Evolutionary conservation across 2,797 vertebrate genomes (phyloP).

Genomic region (Champsocephalus esox): DNA sequence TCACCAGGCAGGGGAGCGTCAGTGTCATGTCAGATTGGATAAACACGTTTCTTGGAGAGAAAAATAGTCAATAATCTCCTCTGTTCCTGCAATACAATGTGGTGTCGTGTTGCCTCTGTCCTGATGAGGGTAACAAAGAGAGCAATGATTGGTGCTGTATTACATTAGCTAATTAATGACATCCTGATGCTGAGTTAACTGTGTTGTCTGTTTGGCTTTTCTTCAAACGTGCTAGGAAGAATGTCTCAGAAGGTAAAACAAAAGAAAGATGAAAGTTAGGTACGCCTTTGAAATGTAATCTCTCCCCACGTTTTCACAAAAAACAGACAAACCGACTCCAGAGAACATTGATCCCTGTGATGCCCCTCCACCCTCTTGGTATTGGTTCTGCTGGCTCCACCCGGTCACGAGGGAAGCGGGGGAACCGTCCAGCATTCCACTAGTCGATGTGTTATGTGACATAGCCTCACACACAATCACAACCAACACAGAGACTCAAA

Average conservation of each 20-base stretch:
- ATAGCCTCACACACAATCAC: slow-evolving; percentile 69
- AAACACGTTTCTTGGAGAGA: slow-evolving; percentile 55
- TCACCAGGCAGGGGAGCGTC: slow-evolving; percentile 44
- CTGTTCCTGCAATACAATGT: slow-evolving; percentile 31
- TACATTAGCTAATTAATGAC: slow-evolving; percentile 63
- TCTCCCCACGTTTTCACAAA: slow-evolving; percentile 14
- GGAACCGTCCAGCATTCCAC: slow-evolving; percentile 66
- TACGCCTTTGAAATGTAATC: slow-evolving; percentile 15
- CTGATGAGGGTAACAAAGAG: slow-evolving; percentile 33
- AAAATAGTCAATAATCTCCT: slow-evolving; percentile 49
- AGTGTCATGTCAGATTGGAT: slow-evolving; percentile 53
- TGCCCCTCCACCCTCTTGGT: slow-evolving; percentile 53
- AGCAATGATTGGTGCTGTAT: slow-evolving; percentile 33
- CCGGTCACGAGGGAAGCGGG: slow-evolving; percentile 48
- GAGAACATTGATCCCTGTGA: slow-evolving; percentile 42
- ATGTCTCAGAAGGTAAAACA: slow-evolving; percentile 16
- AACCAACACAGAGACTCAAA: slow-evolving; percentile 44
- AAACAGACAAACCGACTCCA: slow-evolving; percentile 30
- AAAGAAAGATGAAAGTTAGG: not conserved
- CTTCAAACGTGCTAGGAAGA: slow-evolving; percentile 15
- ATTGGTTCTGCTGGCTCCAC: slow-evolving; percentile 50
- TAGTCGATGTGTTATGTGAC: slow-evolving; percentile 75
- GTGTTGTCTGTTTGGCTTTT: slow-evolving; percentile 30
- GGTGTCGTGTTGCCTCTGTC: slow-evolving; percentile 32
- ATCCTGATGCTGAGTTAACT: slow-evolving; percentile 48